These are phyloP conservation scores for Hesperophylax magnus DNA, from an alignment of 1,140 invertebrate genomes.

Conservation along the genomic window DNA sequence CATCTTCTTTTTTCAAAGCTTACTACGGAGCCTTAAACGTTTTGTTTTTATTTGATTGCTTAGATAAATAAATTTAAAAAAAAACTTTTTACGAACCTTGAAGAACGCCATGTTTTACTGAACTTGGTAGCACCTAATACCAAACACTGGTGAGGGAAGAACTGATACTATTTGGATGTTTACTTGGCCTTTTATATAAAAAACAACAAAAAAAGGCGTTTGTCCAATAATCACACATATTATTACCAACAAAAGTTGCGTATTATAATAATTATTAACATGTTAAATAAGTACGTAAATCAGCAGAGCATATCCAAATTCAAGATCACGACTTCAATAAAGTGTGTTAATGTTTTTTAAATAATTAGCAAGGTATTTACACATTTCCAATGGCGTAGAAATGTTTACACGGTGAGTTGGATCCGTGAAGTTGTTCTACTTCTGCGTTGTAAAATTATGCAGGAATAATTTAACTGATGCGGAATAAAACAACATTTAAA, in stretches of 20 bases:
- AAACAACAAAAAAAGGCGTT: not conserved
- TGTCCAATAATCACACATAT: not conserved
- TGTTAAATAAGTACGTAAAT: not conserved
- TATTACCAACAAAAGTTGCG: not conserved
- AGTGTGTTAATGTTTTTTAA: not conserved
- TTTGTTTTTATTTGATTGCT: no score
- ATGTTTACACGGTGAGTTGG: no score
- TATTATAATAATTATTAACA: not conserved
- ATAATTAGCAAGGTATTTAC: not conserved
- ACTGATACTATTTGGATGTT: not conserved
- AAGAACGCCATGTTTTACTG: constrained; percentile 1
- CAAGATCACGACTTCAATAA: not conserved
- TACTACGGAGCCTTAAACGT: no score
- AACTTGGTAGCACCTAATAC: not conserved
- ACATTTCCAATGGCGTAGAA: no score
- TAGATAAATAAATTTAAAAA: no score
- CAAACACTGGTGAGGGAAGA: not conserved
- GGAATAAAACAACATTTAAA: no score
- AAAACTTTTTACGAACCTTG: not conserved
- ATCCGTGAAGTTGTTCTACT: no score
- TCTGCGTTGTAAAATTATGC: no score
- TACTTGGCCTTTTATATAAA: constrained; percentile 1
- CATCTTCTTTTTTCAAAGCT: no score
- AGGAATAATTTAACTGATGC: no score
- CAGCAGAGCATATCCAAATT: constrained; percentile 2